These are phyloP conservation scores for Chlorocebus sabaeus DNA, from an alignment of 2,113 vertebrate genomes.

Conservation along the genomic window DNA sequence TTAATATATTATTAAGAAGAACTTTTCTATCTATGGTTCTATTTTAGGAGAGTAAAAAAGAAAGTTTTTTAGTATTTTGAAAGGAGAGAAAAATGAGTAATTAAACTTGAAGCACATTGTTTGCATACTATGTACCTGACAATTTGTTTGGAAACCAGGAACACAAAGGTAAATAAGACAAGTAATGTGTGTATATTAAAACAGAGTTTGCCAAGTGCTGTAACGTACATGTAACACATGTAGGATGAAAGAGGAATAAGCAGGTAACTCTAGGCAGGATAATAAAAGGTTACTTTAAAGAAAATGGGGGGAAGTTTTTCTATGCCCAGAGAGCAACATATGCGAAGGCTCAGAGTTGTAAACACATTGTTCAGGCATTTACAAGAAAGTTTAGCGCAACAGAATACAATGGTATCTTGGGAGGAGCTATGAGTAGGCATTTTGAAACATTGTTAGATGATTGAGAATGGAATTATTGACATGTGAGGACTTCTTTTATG, in stretches of 20 bases:
- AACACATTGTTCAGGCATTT: not conserved
- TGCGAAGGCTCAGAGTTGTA: not conserved
- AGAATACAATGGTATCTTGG: not conserved
- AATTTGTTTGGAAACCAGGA: not conserved
- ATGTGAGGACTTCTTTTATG: not conserved
- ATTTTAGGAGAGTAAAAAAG: not conserved
- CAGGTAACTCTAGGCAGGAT: not conserved
- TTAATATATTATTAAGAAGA: not conserved
- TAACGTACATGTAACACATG: not conserved
- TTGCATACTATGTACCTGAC: not conserved
- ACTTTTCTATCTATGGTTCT: not conserved
- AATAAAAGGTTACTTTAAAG: not conserved
- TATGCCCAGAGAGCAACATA: not conserved
- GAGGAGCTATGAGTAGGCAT: not conserved
- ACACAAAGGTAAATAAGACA: not conserved
- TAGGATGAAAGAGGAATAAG: not conserved
- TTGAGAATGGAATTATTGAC: not conserved
- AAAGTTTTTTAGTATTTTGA: not conserved
- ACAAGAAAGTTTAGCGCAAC: not conserved
- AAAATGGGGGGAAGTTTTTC: not conserved
- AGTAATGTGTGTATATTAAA: not conserved
- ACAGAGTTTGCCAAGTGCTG: not conserved
- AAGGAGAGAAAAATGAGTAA: slow-evolving; percentile 20
- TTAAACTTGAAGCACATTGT: not conserved
- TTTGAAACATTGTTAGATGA: not conserved